Evolutionary conservation across 2,113 vertebrate species (phyloP).

Genomic region (Smithornis capensis): DNA sequence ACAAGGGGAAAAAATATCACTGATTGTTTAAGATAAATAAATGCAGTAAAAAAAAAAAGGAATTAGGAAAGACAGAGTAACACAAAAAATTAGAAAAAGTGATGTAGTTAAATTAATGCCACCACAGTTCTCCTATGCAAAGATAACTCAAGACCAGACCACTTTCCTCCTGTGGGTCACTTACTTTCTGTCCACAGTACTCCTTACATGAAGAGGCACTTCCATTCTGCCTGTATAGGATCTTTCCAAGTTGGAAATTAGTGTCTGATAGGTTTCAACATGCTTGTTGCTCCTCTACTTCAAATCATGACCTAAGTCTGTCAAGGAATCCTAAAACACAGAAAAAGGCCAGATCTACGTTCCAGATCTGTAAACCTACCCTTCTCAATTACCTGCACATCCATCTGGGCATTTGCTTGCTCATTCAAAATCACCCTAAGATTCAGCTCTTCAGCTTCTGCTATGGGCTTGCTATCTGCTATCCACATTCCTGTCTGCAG

Average conservation of each 20-base stretch:
- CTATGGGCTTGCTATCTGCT: neutral
- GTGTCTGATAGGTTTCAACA: neutral
- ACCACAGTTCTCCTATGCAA: neutral
- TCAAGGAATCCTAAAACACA: neutral
- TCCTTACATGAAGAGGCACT: neutral
- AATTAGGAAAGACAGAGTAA: neutral
- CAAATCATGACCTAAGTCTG: neutral
- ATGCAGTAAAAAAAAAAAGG: neutral
- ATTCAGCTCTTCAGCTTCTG: neutral
- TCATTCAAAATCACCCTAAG: neutral
- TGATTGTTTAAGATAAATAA: neutral
- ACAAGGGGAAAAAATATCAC: neutral
- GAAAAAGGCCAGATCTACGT: neutral
- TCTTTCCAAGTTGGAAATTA: neutral
- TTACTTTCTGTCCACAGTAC: neutral
- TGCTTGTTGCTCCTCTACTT: neutral
- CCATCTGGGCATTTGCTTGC: neutral
- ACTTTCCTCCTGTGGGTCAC: neutral
- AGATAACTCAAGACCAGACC: neutral
- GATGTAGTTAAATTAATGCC: neutral
- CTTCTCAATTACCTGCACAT: neutral
- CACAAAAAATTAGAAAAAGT: neutral
- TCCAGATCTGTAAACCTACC: neutral
- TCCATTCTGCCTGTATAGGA: neutral
- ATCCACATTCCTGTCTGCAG: neutral